Percentiles rank a stretch among this genome's conserved stretches.
phyloP scores from a whole-genome alignment of 2,888 invertebrate genomes.

The Aradus depressus region DNA sequence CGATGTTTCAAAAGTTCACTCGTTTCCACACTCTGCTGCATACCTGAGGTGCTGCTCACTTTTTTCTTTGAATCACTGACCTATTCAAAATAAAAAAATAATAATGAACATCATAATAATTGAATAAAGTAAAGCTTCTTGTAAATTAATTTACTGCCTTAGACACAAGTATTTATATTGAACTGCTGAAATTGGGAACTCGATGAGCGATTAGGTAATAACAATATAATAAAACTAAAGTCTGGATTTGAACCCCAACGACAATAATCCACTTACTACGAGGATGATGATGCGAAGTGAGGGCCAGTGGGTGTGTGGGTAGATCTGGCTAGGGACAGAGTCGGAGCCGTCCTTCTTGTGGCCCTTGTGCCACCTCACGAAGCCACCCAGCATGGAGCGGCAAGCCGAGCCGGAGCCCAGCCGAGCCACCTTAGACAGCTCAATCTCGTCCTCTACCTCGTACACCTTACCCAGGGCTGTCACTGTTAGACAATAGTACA shows the following conservation, averaged over 20 bases:
- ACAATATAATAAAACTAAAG: too few relatives aligned
- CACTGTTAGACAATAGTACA: constrained; percentile 38
- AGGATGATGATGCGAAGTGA: constrained; percentile 79
- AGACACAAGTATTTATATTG: too few relatives aligned
- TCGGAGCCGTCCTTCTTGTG: constrained; percentile 52
- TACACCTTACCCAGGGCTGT: constrained; percentile 66
- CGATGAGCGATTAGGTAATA: too few relatives aligned
- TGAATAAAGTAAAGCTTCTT: too few relatives aligned
- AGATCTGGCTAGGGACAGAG: constrained; percentile 65
- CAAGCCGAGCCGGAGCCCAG: constrained; percentile 93
- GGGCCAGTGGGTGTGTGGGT: constrained; percentile 70
- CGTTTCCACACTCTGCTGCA: constrained; percentile 69
- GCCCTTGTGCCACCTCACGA: constrained; percentile 85
- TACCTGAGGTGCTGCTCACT: constrained; percentile 76
- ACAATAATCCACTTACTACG: constrained; percentile 63
- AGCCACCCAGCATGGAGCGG: constrained; percentile 86
- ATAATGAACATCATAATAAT: too few relatives aligned
- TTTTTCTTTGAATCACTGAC: constrained; percentile 68
- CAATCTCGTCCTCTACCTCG: constrained; percentile 57
- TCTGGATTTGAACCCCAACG: too few relatives aligned
- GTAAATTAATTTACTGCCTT: too few relatives aligned
- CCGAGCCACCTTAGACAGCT: constrained; percentile 67
- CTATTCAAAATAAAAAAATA: too few relatives aligned
- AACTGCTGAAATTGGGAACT: too few relatives aligned
- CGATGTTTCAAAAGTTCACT: constrained; percentile 71